Evolutionary conservation across 2,797 vertebrate genomes (phyloP), one percentile per base, ranked within the genome.

Genomic region (Chrysocyon brachyurus): DNA sequence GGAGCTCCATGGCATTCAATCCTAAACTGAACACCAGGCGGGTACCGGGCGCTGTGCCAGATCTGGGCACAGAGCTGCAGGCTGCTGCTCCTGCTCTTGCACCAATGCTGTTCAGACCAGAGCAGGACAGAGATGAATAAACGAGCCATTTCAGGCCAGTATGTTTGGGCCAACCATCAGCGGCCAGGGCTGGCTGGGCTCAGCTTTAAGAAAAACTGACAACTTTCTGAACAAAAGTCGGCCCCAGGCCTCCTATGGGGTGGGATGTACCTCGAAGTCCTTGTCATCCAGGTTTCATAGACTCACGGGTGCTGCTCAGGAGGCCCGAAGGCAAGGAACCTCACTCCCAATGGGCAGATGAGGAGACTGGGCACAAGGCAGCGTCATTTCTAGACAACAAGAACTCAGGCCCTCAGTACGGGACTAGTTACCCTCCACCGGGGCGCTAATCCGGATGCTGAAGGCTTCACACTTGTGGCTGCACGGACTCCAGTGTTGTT

Each of bases 141-240:
- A 46, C 2, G 7, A 85, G 66, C 52, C 10, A 2, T 40, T 59
- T 83, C 49, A 73, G 46, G 54, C 28, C 83, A 26, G 2, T 12
- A 2, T 2, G 36, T 79, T 16, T 70, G 63, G 49, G 61, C 19
- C 22, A 46, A 33, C 22, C 15, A 61, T 52, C 64, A 21, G 52
- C 46, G 61, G 77, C 21, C 1, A 73, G 40, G 77, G 36, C 36
- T 70, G 54, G 64, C 36, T 70, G 54, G 64, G 77, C 10, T 87
- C 52, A 33, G 26, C 57, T 78, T 75, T 36, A 82, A 33, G 57
- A 92, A 73, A 82, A 75, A 4, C 7, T 17, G 54, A 78, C 26
- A 64, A 54, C 87, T 90, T 70, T 72, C 77, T 78, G 85, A 54
- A 78, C 12, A 26, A 86, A 95, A 94, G 64, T 22, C 66, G 40